These are phyloP conservation scores for Ceraclea dissimilis DNA, from an alignment of 2,888 invertebrate genomes.

Conservation along the genomic window DNA sequence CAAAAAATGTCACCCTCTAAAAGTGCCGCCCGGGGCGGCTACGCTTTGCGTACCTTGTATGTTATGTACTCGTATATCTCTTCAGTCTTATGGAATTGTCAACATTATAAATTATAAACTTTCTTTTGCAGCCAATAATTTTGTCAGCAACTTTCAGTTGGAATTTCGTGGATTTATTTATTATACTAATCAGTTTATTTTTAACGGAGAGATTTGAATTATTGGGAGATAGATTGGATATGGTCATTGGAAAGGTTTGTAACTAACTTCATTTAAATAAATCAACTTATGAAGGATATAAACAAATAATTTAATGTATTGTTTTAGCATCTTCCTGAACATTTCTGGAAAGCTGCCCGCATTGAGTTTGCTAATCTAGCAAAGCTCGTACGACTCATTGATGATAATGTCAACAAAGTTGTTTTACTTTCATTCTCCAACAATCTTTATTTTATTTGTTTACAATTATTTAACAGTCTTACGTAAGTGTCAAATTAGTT, in stretches of 20 bases:
- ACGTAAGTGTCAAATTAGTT: too few species aligned
- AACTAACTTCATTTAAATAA: too few species aligned
- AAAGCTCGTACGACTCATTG: conserved; percentile 51
- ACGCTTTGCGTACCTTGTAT: too few species aligned
- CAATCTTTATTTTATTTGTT: conserved; percentile 67
- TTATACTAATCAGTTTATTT: conserved; percentile 65
- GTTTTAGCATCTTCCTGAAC: conserved; percentile 40
- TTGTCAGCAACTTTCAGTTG: conserved; percentile 59
- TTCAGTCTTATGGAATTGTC: too few species aligned
- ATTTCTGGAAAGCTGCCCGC: conserved; percentile 59
- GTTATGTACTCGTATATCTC: too few species aligned
- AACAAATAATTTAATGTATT: background rate
- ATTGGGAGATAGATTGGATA: conserved; percentile 47
- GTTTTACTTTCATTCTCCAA: conserved; percentile 60
- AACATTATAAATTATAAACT: too few species aligned
- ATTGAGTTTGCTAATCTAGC: conserved; percentile 57
- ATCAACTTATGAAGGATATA: too few species aligned
- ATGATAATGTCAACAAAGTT: conserved; percentile 53
- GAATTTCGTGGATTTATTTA: conserved; percentile 68
- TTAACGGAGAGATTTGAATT: conserved; percentile 57
- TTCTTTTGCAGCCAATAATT: conserved; percentile 29
- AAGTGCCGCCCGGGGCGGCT: too few species aligned
- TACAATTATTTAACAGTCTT: conserved; percentile 62
- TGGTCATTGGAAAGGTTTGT: conserved; percentile 43
- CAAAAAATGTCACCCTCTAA: too few species aligned